Evolutionary conservation across 1,140 invertebrate genomes (phyloP).

Genomic region (Bactericera cockerelli): DNA sequence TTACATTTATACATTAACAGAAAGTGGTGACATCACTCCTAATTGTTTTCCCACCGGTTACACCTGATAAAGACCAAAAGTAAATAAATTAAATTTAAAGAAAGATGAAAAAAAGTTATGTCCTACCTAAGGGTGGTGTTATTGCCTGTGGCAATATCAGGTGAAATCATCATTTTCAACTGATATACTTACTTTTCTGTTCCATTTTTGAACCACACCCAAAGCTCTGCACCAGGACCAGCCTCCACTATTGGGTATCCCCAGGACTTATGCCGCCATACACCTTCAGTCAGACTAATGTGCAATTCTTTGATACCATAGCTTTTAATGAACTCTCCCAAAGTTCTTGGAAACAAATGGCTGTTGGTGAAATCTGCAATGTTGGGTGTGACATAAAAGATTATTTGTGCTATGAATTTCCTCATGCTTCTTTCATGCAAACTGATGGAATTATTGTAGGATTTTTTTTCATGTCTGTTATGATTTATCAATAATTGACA

Average conservation of each 20-base stretch:
- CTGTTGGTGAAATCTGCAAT: slow-evolving; percentile 37
- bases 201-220: slow-evolving; percentile 68
- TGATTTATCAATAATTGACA: no score
- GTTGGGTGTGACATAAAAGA: slow-evolving; percentile 39
- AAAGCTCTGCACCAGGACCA: slow-evolving; percentile 81
- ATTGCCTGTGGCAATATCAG: no score
- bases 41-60: no score
- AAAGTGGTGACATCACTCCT: no score
- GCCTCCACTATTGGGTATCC: slow-evolving; percentile 76
- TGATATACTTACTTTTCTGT: slow-evolving; percentile 31
- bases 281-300: slow-evolving; percentile 75
- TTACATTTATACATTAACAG: no score
- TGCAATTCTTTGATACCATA: slow-evolving; percentile 82
- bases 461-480: no score
- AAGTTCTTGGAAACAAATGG: slow-evolving; percentile 71
- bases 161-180: no score
- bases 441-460: no score
- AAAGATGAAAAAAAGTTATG: no score
- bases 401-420: slow-evolving; percentile 17
- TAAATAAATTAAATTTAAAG: no score
- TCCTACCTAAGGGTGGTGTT: no score
- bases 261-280: slow-evolving; percentile 87
- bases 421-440: slow-evolving; percentile 18
- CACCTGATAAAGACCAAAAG: no score
- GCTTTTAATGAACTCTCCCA: slow-evolving; percentile 75